These are phyloP conservation scores for Rhagonycha lutea DNA, from an alignment of 2,888 invertebrate species.

Conservation along the genomic window DNA sequence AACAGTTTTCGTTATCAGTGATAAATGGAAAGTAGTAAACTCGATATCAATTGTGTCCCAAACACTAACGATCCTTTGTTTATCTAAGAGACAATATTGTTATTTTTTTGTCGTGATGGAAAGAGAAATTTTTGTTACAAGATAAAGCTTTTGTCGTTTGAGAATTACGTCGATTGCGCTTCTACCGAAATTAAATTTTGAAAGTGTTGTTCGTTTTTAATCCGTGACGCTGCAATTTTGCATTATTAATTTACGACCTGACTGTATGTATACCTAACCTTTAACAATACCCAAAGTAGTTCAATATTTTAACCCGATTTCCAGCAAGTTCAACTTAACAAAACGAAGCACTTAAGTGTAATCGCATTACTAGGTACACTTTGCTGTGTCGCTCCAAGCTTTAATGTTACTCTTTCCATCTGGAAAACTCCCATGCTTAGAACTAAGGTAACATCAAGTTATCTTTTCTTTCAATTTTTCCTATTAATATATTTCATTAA, in stretches of 20 bases:
- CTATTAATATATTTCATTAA: neutral
- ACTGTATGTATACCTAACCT: neutral
- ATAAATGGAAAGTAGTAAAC: neutral
- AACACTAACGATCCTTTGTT: neutral
- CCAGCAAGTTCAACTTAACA: constrained; percentile 4
- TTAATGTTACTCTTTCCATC: neutral
- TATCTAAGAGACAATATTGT: neutral
- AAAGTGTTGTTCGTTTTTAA: neutral
- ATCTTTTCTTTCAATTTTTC: neutral
- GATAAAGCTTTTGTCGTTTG: neutral
- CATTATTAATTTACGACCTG: neutral
- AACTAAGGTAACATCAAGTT: neutral
- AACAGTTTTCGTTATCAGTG: neutral
- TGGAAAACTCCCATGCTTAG: neutral
- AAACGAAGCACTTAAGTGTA: constrained; percentile 24
- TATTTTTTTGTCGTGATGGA: neutral
- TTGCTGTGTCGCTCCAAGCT: constrained; percentile 11
- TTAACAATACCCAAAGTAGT: neutral
- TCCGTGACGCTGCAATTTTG: neutral
- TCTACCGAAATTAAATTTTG: neutral
- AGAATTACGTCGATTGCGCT: neutral
- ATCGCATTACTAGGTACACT: constrained; percentile 23
- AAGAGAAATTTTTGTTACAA: neutral
- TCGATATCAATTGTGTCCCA: neutral
- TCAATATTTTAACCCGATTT: constrained; percentile 4